Evolutionary conservation across 1,140 invertebrate genomes (phyloP), one percentile per base, ranked within the genome.

Genomic region (Dendrolimus kikuchii): DNA sequence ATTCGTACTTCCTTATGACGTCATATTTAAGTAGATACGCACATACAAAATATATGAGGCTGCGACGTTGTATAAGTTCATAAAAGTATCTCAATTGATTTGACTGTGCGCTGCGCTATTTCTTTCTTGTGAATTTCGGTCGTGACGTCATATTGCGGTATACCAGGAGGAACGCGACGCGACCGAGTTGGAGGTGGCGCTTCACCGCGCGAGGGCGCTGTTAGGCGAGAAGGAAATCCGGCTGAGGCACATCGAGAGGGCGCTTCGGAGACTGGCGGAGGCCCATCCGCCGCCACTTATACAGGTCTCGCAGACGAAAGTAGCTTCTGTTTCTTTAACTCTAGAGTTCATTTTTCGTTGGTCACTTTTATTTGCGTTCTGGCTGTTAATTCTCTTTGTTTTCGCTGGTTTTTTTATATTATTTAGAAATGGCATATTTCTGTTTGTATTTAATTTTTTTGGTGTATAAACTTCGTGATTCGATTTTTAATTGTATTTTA

Each of bases 171-270:
- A 94, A 78, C 91, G 92, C 56, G 93, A 94, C 57, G 79, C 94
- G 2, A 93, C 93, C 0, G 93, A 95, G 61, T 92, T 94, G 89
- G 93, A 95, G 75, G 92, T 94, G 42, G 93, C 92, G 52, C 73
- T 94, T 44, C 93, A 94, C 81, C 90, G 94, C 5, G 94, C 94
- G 0, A 89, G 92, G 8, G 92, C 93, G 9, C 77, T 95, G 38
- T 80, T 95, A 6, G 93, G 93, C 1, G 94, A 95, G 74, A 95
- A 95, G 73, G 92, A 94, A 23, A 95, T 95, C 45, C 86, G 94
- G 39, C 75, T 95, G 61, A 87, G 92, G 2, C 93, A 95, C 64
- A 84, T 95, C 64, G 93, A 95, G 66, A 92, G 94, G 60, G 93
- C 93, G 1, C 74, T 95, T 47, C 87, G 92, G 39, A 74, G 90